Evolutionary conservation across 2,113 vertebrate species (phyloP).

Genomic region (Helogale parvula): DNA sequence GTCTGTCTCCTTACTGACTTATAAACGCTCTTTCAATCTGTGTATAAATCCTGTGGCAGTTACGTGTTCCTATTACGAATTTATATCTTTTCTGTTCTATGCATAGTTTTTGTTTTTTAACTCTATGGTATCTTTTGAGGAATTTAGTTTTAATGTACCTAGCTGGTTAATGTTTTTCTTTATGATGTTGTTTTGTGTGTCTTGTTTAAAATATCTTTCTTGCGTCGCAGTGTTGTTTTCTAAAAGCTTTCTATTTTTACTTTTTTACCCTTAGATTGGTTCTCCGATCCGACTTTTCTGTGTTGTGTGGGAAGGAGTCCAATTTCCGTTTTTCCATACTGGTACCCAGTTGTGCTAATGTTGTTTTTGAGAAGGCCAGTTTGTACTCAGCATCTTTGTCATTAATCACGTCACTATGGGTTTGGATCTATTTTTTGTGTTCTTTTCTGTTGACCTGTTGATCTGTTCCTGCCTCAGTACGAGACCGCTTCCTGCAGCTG

Average conservation of each 20-base stretch:
- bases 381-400: neutral
- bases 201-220: neutral
- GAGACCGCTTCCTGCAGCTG: accelerated
- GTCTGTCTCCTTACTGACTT: neutral
- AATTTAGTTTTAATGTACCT: neutral
- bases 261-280: neutral
- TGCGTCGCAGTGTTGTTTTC: neutral
- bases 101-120: neutral
- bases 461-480: neutral
- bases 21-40: neutral
- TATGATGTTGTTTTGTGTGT: neutral
- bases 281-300: neutral
- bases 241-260: neutral
- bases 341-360: neutral
- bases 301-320: neutral
- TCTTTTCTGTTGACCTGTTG: neutral
- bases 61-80: neutral
- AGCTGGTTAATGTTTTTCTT: neutral
- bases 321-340: neutral
- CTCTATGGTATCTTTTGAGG: neutral
- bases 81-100: neutral
- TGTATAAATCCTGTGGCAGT: neutral
- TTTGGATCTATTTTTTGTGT: neutral
- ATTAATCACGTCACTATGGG: neutral
- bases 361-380: neutral